phyloP scores from a whole-genome alignment of 2,113 vertebrate species.

The Labrus mixtus region DNA sequence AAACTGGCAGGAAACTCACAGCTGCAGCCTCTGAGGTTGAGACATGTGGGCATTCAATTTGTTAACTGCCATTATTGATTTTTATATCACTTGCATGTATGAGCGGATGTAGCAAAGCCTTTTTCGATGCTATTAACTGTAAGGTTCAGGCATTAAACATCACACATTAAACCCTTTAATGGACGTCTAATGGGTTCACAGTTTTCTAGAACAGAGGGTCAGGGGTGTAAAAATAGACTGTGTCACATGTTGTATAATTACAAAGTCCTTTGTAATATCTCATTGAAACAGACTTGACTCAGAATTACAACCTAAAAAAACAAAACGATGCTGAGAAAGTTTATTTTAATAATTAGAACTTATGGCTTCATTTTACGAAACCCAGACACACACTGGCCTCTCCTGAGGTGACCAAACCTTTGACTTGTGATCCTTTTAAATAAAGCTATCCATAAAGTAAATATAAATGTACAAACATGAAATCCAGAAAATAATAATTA shows the following conservation, averaged over 20 bases:
- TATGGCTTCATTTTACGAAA: not conserved
- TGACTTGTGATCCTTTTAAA: no score
- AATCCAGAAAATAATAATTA: not conserved
- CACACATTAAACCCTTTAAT: not conserved
- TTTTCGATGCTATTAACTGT: not conserved
- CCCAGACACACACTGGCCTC: no score
- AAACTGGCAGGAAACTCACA: conserved; percentile 1
- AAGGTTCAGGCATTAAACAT: conserved; percentile 6
- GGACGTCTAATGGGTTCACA: not conserved
- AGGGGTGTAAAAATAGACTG: not conserved
- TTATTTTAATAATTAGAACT: conserved; percentile 12
- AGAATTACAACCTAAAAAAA: not conserved
- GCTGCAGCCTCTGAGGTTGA: conserved; percentile 12
- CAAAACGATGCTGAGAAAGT: not conserved
- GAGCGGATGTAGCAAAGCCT: conserved; percentile 4
- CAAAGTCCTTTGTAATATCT: not conserved
- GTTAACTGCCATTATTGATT: conserved; percentile 11
- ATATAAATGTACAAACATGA: not conserved
- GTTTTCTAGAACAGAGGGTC: conserved; percentile 1
- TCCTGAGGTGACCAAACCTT: no score
- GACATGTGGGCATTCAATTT: not conserved
- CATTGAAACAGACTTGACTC: not conserved
- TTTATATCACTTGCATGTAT: conserved; percentile 14
- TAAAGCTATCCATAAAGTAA: no score
- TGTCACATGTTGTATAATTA: not conserved